phyloP scores from a whole-genome alignment of 2,113 vertebrate species.

The Emydocephalus ijimae region DNA sequence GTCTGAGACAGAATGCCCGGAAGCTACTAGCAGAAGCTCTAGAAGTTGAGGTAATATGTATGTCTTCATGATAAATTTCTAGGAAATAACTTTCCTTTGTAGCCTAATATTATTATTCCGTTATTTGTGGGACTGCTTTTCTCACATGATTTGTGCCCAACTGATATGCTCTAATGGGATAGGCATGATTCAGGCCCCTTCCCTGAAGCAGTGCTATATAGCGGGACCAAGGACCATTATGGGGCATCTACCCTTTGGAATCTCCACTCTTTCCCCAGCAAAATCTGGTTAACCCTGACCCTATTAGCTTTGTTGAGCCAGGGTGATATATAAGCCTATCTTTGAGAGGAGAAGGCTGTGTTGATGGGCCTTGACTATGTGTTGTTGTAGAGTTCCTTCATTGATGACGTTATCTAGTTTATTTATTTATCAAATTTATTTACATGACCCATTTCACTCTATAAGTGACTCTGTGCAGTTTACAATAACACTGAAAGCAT shows the following conservation, averaged over 20 bases:
- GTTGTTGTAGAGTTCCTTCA: neutral
- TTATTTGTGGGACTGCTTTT: neutral
- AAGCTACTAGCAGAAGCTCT: constrained; percentile 84
- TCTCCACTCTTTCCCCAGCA: neutral
- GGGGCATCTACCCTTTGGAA: neutral
- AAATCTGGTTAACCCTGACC: neutral
- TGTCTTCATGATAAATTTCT: neutral
- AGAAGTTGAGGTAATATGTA: constrained; percentile 78
- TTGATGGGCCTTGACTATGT: neutral
- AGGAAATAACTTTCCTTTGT: neutral
- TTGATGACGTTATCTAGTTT: neutral
- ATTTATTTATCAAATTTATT: neutral
- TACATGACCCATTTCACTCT: neutral
- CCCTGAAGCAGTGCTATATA: neutral
- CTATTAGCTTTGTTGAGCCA: neutral
- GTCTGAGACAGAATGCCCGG: constrained; percentile 80
- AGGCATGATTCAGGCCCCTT: neutral
- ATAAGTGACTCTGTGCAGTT: neutral
- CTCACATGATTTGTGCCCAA: neutral
- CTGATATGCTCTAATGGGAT: neutral
- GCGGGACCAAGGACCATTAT: neutral
- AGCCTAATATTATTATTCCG: neutral
- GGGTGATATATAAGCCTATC: neutral
- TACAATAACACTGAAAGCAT: neutral
- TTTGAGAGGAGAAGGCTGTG: neutral